Evolutionary conservation across 2,113 vertebrate genomes (phyloP), one percentile per base, ranked within the genome.

Genomic region (Rhinopomastus cyanomelas): DNA sequence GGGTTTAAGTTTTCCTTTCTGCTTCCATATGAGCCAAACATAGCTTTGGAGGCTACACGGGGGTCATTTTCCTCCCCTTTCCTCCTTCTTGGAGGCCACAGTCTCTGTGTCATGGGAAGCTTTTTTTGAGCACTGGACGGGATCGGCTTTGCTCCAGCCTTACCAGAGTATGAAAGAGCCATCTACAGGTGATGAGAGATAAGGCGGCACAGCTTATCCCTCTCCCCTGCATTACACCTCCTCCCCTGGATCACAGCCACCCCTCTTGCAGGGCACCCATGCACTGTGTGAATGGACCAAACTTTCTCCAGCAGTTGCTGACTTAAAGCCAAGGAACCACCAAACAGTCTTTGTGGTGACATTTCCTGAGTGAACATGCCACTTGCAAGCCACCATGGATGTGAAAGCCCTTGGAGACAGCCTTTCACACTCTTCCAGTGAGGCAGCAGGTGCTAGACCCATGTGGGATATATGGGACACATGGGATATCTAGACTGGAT

Each of bases 141-240:
- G 77, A 49, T 44, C 73, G 57, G 59, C 74, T 78, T 78, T 75
- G 37, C 89, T 89, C 53, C 68, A 64, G 71, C 61, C 78, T 71
- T 94, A 39, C 57, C 1, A 2, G 93, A 85, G 88, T 60, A 86
- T 86, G 68, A 84, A 96, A 93, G 94, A 93, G 94, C 93, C 94
- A 95, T 90, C 92, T 94, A 91, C 89, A 94, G 90, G 90, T 96
- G 82, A 92, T 85, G 89, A 81, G 66, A 88, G 83, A 92, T 67
- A 94, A 78, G 90, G 76, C 85, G 71, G 44, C 73, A 69, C 17
- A 66, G 56, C 59, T 59, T 49, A 30, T 15, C 37, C 21, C 26
- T 32, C 42, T 29, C 8, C 30, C 23, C 27, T 32, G 26, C 13
- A 0, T 34, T 55, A 34, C 19, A 87, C 15, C 42, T 83, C 32